phyloP scores from a whole-genome alignment of 1,140 invertebrate species.

The Bicyclus anynana region DNA sequence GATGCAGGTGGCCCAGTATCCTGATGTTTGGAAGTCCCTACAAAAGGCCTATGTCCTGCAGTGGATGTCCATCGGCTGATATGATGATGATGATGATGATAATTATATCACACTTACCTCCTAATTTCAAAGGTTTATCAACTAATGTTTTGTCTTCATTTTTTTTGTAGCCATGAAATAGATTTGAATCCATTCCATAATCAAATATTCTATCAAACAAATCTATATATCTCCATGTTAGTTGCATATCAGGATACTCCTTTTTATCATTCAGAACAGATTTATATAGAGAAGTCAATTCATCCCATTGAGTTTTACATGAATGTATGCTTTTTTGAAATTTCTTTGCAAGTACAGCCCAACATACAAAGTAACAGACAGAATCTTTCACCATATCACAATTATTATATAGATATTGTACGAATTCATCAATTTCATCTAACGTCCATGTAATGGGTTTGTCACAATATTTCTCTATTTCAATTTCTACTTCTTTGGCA shows the following conservation, averaged over 20 bases:
- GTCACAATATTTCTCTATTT: slow-evolving; percentile 32
- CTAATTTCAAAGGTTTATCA: slow-evolving; percentile 33
- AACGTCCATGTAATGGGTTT: slow-evolving; percentile 39
- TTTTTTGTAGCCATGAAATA: slow-evolving; percentile 53
- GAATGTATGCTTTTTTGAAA: slow-evolving; percentile 29
- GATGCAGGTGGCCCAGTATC: no score
- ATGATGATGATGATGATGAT: no score
- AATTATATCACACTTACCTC: slow-evolving; percentile 32
- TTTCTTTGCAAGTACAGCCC: slow-evolving; percentile 43
- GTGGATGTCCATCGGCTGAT: no score
- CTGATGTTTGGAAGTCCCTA: no score
- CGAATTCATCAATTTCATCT: slow-evolving; percentile 51
- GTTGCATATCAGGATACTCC: slow-evolving; percentile 63
- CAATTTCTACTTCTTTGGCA: slow-evolving; percentile 43
- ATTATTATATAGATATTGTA: slow-evolving; percentile 62
- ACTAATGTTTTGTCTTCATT: slow-evolving; percentile 22
- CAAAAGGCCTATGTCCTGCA: no score
- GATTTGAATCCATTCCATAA: slow-evolving; percentile 58
- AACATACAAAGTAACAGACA: slow-evolving; percentile 60
- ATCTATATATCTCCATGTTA: slow-evolving; percentile 67
- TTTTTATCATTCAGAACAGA: slow-evolving; percentile 60
- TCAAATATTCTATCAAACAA: slow-evolving; percentile 69
- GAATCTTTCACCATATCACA: slow-evolving; percentile 59
- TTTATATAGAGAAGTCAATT: slow-evolving; percentile 47
- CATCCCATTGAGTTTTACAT: slow-evolving; percentile 54